These are phyloP conservation scores for Cynocephalus volans DNA, from an alignment of 2,113 vertebrate species.

Conservation along the genomic window DNA sequence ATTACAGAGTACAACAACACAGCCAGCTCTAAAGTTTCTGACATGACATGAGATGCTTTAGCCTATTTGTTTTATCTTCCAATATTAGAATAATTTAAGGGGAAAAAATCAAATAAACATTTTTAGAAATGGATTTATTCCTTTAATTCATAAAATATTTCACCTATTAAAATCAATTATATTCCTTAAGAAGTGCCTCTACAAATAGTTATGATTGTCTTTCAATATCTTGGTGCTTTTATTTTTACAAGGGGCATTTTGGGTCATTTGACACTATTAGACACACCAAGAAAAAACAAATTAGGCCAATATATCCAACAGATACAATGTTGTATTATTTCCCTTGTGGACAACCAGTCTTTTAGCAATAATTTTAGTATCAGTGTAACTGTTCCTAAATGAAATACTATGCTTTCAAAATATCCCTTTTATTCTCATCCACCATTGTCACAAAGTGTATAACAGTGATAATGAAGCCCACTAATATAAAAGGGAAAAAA, in stretches of 20 bases:
- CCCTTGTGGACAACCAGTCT: neutral
- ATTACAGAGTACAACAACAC: neutral
- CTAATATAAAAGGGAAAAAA: neutral
- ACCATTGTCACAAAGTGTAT: neutral
- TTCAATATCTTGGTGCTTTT: neutral
- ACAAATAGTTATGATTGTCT: constrained; percentile 48
- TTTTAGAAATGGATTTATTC: neutral
- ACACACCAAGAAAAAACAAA: neutral
- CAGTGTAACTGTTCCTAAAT: neutral
- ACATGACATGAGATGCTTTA: neutral
- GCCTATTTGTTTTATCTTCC: neutral
- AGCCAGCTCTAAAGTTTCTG: neutral
- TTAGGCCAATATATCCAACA: neutral
- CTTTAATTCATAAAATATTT: constrained; percentile 35
- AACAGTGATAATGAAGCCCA: neutral
- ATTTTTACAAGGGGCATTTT: neutral
- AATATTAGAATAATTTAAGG: neutral
- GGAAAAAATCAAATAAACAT: neutral
- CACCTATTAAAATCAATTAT: neutral
- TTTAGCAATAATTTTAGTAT: neutral
- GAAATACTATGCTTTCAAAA: neutral
- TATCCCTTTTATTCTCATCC: neutral
- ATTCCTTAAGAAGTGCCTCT: constrained; percentile 36
- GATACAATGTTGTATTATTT: neutral
- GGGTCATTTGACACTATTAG: neutral